phyloP scores from a whole-genome alignment of 2,113 vertebrate species.

The Hemiscyllium ocellatum region DNA sequence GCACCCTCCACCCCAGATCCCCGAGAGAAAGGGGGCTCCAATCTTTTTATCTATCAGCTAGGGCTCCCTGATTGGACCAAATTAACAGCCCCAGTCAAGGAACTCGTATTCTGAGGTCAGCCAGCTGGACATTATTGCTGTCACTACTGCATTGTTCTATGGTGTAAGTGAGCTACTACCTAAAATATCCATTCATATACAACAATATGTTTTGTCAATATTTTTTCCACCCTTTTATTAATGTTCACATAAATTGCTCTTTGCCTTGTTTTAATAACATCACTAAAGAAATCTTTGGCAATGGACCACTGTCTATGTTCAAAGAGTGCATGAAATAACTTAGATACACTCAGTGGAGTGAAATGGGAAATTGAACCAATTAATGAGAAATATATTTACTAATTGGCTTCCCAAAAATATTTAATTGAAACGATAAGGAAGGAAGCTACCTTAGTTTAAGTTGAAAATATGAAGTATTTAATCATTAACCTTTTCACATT shows the following conservation, averaged over 20 bases:
- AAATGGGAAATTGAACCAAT: neutral
- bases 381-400: neutral
- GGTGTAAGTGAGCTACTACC: neutral
- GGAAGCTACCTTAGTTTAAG: neutral
- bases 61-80: too few relatives aligned
- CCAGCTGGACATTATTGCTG: too few relatives aligned
- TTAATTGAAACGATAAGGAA: neutral
- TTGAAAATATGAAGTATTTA: neutral
- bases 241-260: neutral
- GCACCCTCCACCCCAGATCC: too few relatives aligned
- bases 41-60: too few relatives aligned
- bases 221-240: neutral
- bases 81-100: too few relatives aligned
- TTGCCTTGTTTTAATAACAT: neutral
- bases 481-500: neutral
- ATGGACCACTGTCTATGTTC: neutral
- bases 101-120: too few relatives aligned
- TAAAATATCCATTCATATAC: neutral
- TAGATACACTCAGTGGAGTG: neutral
- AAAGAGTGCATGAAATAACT: neutral
- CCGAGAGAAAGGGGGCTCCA: too few relatives aligned
- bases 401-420: neutral
- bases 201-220: too few relatives aligned
- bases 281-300: neutral
- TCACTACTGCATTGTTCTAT: too few relatives aligned